A percentile compares a stretch with the other conserved stretches of the same genome.
Conservation (phyloP, 2,113 vertebrate species). For the Lepus americanus region DNA sequence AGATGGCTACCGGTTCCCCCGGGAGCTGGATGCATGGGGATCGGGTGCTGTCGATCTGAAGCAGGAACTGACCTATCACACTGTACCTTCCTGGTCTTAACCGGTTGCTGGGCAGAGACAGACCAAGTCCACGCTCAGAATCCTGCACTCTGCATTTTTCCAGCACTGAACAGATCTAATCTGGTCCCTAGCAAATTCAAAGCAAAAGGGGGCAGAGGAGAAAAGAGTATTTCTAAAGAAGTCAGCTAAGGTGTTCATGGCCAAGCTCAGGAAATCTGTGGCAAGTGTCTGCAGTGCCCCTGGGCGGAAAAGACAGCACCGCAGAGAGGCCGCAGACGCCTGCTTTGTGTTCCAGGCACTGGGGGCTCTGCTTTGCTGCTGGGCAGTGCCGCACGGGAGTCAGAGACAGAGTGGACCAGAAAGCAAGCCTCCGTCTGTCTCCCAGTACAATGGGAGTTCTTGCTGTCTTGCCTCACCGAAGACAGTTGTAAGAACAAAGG, state of each 20-base stretch:
- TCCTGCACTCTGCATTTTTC: neutral
- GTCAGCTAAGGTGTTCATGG: neutral
- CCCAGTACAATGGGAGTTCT: neutral
- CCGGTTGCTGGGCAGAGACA: constrained; percentile 26
- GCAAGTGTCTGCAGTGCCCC: neutral
- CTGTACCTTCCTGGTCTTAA: neutral
- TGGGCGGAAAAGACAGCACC: neutral
- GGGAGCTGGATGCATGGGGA: constrained; percentile 44
- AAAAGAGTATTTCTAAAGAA: neutral
- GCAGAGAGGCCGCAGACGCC: neutral
- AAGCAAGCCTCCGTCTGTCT: neutral
- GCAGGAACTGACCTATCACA: neutral
- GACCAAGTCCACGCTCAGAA: neutral
- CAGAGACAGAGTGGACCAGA: neutral
- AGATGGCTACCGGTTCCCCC: neutral
- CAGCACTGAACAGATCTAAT: neutral
- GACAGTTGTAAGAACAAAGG: neutral
- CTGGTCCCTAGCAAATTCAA: neutral
- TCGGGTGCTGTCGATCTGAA: neutral
- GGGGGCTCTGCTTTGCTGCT: neutral
- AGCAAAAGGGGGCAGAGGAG: neutral
- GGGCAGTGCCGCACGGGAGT: neutral
- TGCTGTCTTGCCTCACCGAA: neutral
- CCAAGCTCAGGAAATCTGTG: neutral
- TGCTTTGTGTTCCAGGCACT: too few relatives aligned